Percentiles rank a stretch among this genome's conserved stretches.
These are phyloP conservation scores for Drosophila suzukii DNA, from an alignment of 1,140 invertebrate species.

Conservation along the genomic window DNA sequence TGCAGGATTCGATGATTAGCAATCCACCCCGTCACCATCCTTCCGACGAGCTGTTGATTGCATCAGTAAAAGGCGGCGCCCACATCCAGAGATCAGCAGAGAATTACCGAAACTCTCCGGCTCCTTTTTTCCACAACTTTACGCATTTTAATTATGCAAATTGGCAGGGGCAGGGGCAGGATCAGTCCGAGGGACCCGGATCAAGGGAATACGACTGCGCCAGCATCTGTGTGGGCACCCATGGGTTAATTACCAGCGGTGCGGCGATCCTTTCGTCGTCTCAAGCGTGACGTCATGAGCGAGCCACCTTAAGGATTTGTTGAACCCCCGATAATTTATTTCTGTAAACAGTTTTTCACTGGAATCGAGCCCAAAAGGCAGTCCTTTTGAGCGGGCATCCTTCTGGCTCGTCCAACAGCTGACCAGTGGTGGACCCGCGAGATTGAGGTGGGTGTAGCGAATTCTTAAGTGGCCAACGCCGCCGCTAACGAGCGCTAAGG, in stretches of 20 bases:
- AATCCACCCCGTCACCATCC: slow-evolving; percentile 44
- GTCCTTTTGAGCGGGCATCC: not conserved
- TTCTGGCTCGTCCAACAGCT: slow-evolving; percentile 59
- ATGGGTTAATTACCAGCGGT: slow-evolving; percentile 61
- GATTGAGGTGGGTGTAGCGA: slow-evolving; percentile 54
- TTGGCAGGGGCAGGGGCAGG: slow-evolving; percentile 24
- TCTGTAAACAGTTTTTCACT: slow-evolving; percentile 74
- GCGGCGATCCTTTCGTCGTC: slow-evolving; percentile 32
- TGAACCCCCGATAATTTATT: slow-evolving; percentile 71
- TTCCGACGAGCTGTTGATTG: slow-evolving; percentile 66
- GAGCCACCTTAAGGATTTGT: slow-evolving; percentile 63
- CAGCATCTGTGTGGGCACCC: slow-evolving; percentile 58
- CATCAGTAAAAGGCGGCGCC: slow-evolving; percentile 60
- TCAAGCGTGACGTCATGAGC: slow-evolving; percentile 68
- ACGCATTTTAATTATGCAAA: slow-evolving; percentile 66
- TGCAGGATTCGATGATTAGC: slow-evolving; percentile 42
- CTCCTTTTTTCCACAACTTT: slow-evolving; percentile 56
- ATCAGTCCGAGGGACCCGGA: slow-evolving; percentile 12
- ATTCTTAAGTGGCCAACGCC: slow-evolving; percentile 55
- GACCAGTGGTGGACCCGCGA: slow-evolving; percentile 46
- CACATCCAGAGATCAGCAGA: slow-evolving; percentile 41
- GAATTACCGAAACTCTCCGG: slow-evolving; percentile 32
- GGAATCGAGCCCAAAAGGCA: slow-evolving; percentile 38
- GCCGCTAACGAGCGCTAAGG: slow-evolving; percentile 51
- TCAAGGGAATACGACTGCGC: slow-evolving; percentile 24